Percentiles rank a stretch among this genome's conserved stretches.
Conservation (phyloP, 2,113 vertebrate genomes). For the Machaerirhynchus nigripectus region DNA sequence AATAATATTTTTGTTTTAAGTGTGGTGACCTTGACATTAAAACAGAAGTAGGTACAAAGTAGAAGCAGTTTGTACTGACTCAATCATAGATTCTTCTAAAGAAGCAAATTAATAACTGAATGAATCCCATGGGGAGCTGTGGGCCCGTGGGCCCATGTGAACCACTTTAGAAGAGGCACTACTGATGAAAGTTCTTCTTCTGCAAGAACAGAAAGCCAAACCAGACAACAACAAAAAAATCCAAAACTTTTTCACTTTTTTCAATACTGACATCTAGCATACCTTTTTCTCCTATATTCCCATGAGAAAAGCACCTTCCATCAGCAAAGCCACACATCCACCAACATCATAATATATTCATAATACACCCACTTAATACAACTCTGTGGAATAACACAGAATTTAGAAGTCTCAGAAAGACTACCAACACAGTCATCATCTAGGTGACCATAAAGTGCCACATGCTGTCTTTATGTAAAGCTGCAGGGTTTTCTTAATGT, state of each 20-base stretch:
- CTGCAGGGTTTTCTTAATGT: not conserved
- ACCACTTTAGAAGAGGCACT: not conserved
- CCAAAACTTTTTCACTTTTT: not conserved
- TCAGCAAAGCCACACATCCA: not conserved
- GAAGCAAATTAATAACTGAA: not conserved
- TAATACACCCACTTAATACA: not conserved
- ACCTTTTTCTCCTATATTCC: not conserved
- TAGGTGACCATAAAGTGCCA: not conserved
- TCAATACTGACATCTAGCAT: not conserved
- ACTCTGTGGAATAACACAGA: not conserved
- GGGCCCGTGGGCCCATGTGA: no score
- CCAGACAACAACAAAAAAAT: not conserved
- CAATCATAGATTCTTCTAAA: not conserved
- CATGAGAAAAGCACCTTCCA: not conserved
- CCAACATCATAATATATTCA: not conserved
- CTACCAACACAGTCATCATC: not conserved
- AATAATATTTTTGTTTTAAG: not conserved
- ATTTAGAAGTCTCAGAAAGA: not conserved
- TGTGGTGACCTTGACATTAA: not conserved
- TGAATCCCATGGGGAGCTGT: accelerated
- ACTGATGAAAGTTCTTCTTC: not conserved
- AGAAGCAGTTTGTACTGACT: not conserved
- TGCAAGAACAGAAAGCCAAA: not conserved
- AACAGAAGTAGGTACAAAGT: not conserved
- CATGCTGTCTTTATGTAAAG: not conserved